Evolutionary conservation across 2,888 invertebrate species (phyloP), one percentile per base, ranked within the genome.

Genomic region (Cantharis flavilabris): DNA sequence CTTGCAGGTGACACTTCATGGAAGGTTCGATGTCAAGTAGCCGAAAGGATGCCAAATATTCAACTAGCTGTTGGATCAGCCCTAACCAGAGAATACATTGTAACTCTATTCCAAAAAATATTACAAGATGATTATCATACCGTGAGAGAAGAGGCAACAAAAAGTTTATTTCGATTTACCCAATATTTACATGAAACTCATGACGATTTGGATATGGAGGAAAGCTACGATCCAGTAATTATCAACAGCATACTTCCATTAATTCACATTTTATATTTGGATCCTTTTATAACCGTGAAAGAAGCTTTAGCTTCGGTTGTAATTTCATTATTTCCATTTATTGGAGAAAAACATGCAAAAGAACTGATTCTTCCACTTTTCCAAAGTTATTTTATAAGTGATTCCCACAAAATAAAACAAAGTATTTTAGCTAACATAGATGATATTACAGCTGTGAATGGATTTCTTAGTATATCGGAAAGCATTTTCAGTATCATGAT

Each of bases 341-440:
- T 88, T 14, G 81, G 83, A 4, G 81, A 83, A 65, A 83, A 85
- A 13, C 83, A 84, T 28, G 86, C 86, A 75, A 85, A 84, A 65
- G 81, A 82, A n/a, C 83, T 85, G 30, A 80, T 88, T 16, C 78
- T 87, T 20, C 85, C 87, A 1, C 75, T 87, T 33, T 81, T 88
- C 2, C 80, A 84, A 5, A 81, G 83, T 30, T 83, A 84, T n/a
- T 81, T 88, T 69, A 84, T 86, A 70, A 82, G 83, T 13, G 87
- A 87, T 62, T 81, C 83, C 4, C 84, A 83, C 0, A 85, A 83
- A 77, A 83, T 87, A 4, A 86, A 86, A 76, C 86, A 87, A 72
- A 86, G 85, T 71, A 85, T 86, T 75, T 81, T 88, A 63, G 82
- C 84, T 62, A 86, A 86, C 75, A 80, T 88, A 63, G 84, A 86